Percentiles rank a stretch among this genome's conserved stretches.
phyloP scores from a whole-genome alignment of 2,113 vertebrate species.

The Cromileptes altivelis region DNA sequence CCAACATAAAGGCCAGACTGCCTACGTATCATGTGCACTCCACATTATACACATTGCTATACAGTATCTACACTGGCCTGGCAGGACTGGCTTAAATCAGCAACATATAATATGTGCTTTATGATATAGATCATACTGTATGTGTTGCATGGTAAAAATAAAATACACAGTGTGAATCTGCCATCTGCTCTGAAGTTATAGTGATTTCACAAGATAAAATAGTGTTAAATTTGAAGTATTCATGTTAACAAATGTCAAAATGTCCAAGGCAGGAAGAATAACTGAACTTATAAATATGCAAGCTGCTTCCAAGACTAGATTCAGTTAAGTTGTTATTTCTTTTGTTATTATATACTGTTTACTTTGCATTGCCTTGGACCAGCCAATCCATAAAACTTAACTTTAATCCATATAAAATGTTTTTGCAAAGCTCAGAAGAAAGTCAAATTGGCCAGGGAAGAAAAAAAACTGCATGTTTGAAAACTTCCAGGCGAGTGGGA shows the following conservation, averaged over 20 bases:
- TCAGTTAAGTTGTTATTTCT: not conserved
- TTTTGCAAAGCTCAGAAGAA: not conserved
- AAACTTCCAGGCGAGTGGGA: constrained; percentile 4
- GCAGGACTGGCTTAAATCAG: not conserved
- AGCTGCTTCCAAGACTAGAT: not conserved
- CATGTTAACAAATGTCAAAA: not conserved
- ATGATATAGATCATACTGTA: not conserved
- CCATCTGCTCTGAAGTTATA: not conserved
- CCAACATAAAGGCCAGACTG: not conserved
- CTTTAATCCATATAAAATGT: constrained; percentile 2
- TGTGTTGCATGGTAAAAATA: not conserved
- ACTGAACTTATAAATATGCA: not conserved
- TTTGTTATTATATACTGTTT: not conserved
- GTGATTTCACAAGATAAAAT: not conserved
- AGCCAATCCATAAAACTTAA: not conserved
- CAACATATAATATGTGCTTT: not conserved
- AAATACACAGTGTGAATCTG: not conserved
- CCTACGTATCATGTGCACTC: not conserved
- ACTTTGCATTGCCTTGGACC: not conserved
- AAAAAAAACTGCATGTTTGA: not conserved
- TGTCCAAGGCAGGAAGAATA: not conserved
- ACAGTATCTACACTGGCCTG: not conserved
- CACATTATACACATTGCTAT: not conserved
- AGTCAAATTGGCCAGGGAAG: not conserved
- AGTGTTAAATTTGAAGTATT: not conserved